Percentiles rank a stretch among this genome's conserved stretches.
These are phyloP conservation scores for Ochropleura leucogaster DNA, from an alignment of 2,888 invertebrate genomes.

Conservation along the genomic window DNA sequence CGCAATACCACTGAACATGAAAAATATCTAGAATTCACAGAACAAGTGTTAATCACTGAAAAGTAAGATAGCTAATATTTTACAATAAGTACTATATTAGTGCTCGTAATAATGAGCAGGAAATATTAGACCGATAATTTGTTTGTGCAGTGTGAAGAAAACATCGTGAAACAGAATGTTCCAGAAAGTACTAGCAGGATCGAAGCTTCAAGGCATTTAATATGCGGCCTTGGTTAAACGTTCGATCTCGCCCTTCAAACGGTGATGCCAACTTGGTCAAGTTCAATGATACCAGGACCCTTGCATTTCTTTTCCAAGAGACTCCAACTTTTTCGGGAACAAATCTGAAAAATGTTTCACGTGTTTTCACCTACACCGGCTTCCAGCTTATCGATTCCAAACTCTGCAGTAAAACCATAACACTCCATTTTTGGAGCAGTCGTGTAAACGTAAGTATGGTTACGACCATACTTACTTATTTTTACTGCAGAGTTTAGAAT, in stretches of 20 bases:
- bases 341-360: constrained; percentile 6
- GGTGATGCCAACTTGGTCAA: constrained; percentile 29
- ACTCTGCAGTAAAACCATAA: background rate
- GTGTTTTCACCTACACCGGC: constrained; percentile 1
- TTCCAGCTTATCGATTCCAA: background rate
- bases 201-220: constrained; percentile 9
- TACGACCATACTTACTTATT: too few species aligned
- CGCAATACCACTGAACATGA: constrained; percentile 14
- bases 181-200: constrained; percentile 13
- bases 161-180: background rate
- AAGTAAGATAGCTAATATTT: constrained; percentile 21
- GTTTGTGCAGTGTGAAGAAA: background rate
- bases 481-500: background rate
- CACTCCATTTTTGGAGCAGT: too few species aligned
- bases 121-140: constrained; percentile 5
- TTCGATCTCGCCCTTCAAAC: constrained; percentile 23
- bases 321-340: background rate
- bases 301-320: constrained; percentile 15
- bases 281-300: constrained; percentile 37
- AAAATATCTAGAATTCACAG: constrained; percentile 28
- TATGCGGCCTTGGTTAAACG: constrained; percentile 5
- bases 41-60: constrained; percentile 14
- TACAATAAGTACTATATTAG: background rate
- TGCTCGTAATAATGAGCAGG: background rate
- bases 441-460: too few species aligned